Evolutionary conservation across 2,888 invertebrate species (phyloP), one percentile per base, ranked within the genome.

Genomic region (Andrena camellia): DNA sequence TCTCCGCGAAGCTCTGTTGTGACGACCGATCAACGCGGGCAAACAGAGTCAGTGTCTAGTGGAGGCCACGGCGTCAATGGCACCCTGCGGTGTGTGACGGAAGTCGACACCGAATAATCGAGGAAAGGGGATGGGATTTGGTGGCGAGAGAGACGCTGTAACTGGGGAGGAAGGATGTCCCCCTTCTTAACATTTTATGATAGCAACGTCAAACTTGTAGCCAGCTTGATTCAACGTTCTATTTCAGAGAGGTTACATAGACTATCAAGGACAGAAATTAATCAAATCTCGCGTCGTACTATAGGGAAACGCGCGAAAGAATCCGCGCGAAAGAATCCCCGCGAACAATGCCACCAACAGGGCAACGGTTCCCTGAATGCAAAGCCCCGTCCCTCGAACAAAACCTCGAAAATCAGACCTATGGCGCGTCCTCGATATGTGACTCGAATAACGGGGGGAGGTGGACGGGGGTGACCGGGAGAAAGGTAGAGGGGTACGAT

Each of bases 371-470:
- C 63, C 60, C 48, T 71, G 77, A 84, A 86, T 73, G 62, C 71
- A 59, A 52, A 20, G 59, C 62, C 62, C 57, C 31, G 26, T 73
- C 57, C 60, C 67, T 29, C 66, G 52, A 83, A 75, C 80, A 64
- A 67, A 78, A 68, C 84, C 80, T 84, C 79, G 81, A 85, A 85
- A 88, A 88, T 88, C 87, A 88, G 75, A 72, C 71, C 79, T 68
- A 52, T 67, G 54, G 72, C 72, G 60, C 68, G 66, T 83, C 50
- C 78, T 86, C 89, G 89, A 88, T 90, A 90, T 89, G 87, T 89
- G 90, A 91, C 89, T 90, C 86, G 86, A 87, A 91, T 91, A 91
- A 92, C 85, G 82, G 85, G 79, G 78, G 78, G 77, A 20, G 57
- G 33, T 35, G 48, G 31, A 4, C 13, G 42, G 20, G 57, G 33